Evolutionary conservation across 2,888 invertebrate genomes (phyloP).

Genomic region (Hydroisotoma schaefferi): DNA sequence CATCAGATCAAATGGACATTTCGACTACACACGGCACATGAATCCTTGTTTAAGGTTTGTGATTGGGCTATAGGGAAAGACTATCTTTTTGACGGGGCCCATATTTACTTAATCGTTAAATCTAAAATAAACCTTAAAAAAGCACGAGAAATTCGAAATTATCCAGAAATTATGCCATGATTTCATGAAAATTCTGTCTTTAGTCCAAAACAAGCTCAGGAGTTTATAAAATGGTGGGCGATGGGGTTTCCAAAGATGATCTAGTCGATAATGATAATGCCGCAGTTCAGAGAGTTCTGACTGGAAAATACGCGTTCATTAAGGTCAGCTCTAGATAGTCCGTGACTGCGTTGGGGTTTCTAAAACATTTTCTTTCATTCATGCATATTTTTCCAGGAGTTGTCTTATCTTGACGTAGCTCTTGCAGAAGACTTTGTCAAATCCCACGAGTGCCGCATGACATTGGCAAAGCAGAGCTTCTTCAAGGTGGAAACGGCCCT

Average conservation of each 20-base stretch:
- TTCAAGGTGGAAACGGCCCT: conserved; percentile 42
- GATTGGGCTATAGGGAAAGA: too few relatives aligned
- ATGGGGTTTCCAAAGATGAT: conserved; percentile 22
- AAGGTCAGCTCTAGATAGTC: conserved; percentile 27
- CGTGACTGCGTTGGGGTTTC: background rate
- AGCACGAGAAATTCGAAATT: background rate
- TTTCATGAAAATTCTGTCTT: too few relatives aligned
- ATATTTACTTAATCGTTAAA: too few relatives aligned
- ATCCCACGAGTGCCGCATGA: conserved; percentile 38
- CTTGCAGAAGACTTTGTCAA: conserved; percentile 37
- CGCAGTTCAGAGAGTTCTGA: conserved; percentile 37
- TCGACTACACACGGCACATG: conserved; percentile 39
- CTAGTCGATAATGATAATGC: conserved; percentile 31
- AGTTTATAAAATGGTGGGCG: conserved; percentile 41
- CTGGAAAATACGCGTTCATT: conserved; percentile 41
- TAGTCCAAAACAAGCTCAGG: conserved; percentile 33
- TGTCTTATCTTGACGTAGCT: conserved; percentile 45
- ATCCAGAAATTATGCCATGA: background rate
- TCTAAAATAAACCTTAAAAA: too few relatives aligned
- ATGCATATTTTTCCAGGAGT: conserved; percentile 46
- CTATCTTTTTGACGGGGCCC: too few relatives aligned
- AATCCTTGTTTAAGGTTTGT: conserved; percentile 38
- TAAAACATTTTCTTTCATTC: background rate
- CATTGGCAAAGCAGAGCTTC: conserved; percentile 42
- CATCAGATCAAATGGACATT: conserved; percentile 42